Percentiles rank a stretch among this genome's conserved stretches.
Evolutionary conservation across 1,140 invertebrate genomes (phyloP).

Genomic region (Neocloeon triangulifer): DNA sequence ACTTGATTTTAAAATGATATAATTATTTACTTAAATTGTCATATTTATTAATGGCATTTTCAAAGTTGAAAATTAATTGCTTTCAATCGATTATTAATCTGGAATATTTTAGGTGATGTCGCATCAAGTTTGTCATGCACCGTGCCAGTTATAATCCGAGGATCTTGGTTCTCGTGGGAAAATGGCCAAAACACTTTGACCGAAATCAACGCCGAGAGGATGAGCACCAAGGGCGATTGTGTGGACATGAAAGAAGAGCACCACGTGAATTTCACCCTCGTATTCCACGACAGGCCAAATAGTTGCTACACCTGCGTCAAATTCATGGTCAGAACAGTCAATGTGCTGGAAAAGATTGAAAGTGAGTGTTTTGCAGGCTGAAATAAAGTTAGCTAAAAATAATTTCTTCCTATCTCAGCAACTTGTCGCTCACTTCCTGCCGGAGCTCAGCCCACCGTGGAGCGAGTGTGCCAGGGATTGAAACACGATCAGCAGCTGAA

Average conservation of each 20-base stretch:
- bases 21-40: too few species aligned
- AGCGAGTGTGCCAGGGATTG: slow-evolving; percentile 49
- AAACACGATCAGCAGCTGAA: slow-evolving; percentile 55
- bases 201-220: slow-evolving; percentile 50
- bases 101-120: too few species aligned
- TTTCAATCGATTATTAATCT: too few species aligned
- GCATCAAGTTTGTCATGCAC: slow-evolving; percentile 15
- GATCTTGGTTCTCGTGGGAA: slow-evolving; percentile 81
- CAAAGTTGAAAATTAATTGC: too few species aligned
- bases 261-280: slow-evolving; percentile 67
- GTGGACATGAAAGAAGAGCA: slow-evolving; percentile 42
- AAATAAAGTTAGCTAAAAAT: slow-evolving; percentile 1
- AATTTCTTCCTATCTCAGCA: slow-evolving; percentile 21
- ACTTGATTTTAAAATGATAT: too few species aligned
- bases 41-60: too few species aligned
- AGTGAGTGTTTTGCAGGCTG: slow-evolving; percentile 27
- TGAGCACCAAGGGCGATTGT: slow-evolving; percentile 48
- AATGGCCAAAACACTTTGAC: slow-evolving; percentile 61
- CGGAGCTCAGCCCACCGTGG: slow-evolving; percentile 39
- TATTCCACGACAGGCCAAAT: slow-evolving; percentile 36
- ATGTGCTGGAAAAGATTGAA: slow-evolving; percentile 76
- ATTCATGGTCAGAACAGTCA: slow-evolving; percentile 63
- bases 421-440: slow-evolving; percentile 44
- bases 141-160: slow-evolving; percentile 54
- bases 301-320: slow-evolving; percentile 67